Percentiles rank a stretch among this genome's conserved stretches.
Conservation (phyloP, 2,888 invertebrate genomes). For the Carcina quercana region DNA sequence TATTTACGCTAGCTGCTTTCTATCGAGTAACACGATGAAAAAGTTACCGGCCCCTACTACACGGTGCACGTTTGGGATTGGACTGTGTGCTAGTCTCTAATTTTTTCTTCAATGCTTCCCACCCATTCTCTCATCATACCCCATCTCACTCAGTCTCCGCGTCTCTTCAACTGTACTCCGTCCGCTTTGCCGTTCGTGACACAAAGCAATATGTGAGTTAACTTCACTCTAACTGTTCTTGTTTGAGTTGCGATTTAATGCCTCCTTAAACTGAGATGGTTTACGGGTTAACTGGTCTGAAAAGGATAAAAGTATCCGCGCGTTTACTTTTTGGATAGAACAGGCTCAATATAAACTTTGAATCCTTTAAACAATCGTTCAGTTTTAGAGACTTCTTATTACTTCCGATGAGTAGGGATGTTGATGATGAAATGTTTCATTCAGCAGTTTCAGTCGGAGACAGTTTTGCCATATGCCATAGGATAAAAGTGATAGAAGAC, state of each 20-base stretch:
- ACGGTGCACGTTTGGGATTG: too few relatives aligned
- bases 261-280: constrained; percentile 74
- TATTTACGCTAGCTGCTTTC: too few relatives aligned
- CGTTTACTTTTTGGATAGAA: constrained; percentile 63
- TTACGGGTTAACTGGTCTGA: constrained; percentile 70
- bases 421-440: too few relatives aligned
- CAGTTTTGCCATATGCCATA: too few relatives aligned
- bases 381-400: too few relatives aligned
- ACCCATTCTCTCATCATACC: constrained; percentile 52
- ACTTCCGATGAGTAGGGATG: too few relatives aligned
- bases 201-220: constrained; percentile 75
- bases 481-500: too few relatives aligned
- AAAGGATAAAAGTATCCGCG: constrained; percentile 65
- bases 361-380: constrained; percentile 44
- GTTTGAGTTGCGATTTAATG: constrained; percentile 75
- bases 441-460: too few relatives aligned
- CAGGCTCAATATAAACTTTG: constrained; percentile 59
- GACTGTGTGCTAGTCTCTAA: too few relatives aligned
- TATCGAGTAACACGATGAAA: too few relatives aligned
- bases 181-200: constrained; percentile 64
- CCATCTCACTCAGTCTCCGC: constrained; percentile 54
- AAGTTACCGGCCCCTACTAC: too few relatives aligned
- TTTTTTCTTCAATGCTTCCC: too few relatives aligned
- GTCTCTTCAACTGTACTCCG: constrained; percentile 50
- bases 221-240: constrained; percentile 72